Conservation (phyloP, 2,113 vertebrate genomes). For the Lontra canadensis region DNA sequence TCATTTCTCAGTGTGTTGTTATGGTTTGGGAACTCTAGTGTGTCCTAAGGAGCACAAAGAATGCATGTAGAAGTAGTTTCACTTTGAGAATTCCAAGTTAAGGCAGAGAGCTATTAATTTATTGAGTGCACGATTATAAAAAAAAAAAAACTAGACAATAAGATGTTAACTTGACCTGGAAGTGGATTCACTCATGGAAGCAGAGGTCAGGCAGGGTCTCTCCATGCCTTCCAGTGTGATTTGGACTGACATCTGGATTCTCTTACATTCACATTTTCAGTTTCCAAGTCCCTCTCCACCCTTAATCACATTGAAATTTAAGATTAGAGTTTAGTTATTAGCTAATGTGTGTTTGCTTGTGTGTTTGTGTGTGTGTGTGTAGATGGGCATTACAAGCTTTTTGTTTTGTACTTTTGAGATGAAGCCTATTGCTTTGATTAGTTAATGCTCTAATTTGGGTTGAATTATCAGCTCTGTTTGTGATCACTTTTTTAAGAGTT, state of each 20-base stretch:
- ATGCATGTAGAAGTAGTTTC: not conserved
- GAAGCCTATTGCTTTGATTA: conserved; percentile 45
- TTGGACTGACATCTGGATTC: not conserved
- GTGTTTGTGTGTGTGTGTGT: not conserved
- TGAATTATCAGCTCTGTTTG: conserved; percentile 65
- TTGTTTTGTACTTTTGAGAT: conserved; percentile 29
- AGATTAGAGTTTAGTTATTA: conserved; percentile 1
- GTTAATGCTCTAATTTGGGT: conserved; percentile 62
- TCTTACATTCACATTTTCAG: not conserved
- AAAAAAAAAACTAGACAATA: not conserved
- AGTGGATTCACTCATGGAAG: not conserved
- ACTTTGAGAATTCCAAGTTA: not conserved
- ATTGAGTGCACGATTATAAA: not conserved
- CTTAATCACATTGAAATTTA: not conserved
- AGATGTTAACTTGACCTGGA: not conserved
- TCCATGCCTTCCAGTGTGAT: not conserved
- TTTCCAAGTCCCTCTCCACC: not conserved
- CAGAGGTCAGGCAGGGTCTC: not conserved
- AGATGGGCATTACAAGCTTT: not conserved
- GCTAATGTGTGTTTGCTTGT: not conserved
- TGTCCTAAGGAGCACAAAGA: not conserved
- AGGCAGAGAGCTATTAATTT: not conserved
- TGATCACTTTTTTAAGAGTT: conserved; percentile 58
- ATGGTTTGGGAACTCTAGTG: not conserved
- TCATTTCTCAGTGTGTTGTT: not conserved